Base-by-base conservation (phyloP, 1,140 invertebrate genomes). In the Drosophila dunni region DNA sequence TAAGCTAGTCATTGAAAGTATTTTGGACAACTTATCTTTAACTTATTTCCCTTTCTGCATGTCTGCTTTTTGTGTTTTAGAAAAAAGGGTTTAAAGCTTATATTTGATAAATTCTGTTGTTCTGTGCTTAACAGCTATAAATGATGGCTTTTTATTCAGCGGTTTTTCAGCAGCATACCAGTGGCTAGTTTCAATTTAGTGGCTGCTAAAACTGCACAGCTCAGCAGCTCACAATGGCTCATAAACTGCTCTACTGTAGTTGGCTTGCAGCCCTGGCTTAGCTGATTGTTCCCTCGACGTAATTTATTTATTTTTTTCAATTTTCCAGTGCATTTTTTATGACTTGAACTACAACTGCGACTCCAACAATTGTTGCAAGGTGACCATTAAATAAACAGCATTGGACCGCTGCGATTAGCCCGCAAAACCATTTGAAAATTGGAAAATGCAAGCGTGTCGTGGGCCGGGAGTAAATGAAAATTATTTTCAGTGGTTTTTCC, bases 311-410 rank as follows among this genome's bases (percentile, higher is more conserved):
- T 29, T n/a, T 65, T 42, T 70, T 63, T 38, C 34, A 44, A 42
- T 54, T 64, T 34, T 38, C 34, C 36, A 57, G 33, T 75, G 50
- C 15, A 80, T 66, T 71, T 44, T 62, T 58, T 17, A 76, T 67
- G 45, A 20, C 17, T 20, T 1, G 1, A 1, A 2, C 17, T 4
- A 3, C 20, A 3, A 20, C 17, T 29, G 3, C 24, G 24, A 5
- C 24, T 29, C 24, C 42, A 17, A 5, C 15, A 42, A 24, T 29
- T 17, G 40, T 36, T 42, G 24, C 38, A 54, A 60, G 61, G 64
- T 73, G 61, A 72, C 20, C 61, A 72, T 56, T 70, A 54, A 77
- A 68, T 74, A 77, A 84, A 76, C 66, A 76, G 20, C 50, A 48
- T 40, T 56, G 45, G 9, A 13, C 53, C 57, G 57, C 3, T 45